Conservation (phyloP, 2,113 vertebrate species). For the Onychorhynchus coronatus region DNA sequence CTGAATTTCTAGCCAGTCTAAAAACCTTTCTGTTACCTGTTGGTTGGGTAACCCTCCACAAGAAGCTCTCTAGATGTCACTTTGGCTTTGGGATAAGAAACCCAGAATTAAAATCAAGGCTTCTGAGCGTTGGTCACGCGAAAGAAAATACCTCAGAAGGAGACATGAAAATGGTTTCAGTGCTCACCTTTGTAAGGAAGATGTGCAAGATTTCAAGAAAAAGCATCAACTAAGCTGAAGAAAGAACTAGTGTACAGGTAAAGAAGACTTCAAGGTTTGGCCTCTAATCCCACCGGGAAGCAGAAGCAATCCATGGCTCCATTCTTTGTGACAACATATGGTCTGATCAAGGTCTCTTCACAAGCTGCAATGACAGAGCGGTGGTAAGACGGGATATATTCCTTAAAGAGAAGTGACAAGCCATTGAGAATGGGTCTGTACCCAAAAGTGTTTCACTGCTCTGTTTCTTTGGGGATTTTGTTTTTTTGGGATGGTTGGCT, state of each 20-base stretch:
- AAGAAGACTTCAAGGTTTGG: slow-evolving; percentile 34
- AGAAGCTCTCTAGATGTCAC: slow-evolving; percentile 56
- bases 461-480: neutral
- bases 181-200: slow-evolving; percentile 12
- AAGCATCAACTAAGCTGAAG: neutral
- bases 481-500: neutral
- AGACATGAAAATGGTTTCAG: slow-evolving; percentile 7
- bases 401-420: slow-evolving; percentile 63
- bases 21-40: slow-evolving; percentile 50
- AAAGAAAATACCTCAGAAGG: slow-evolving; percentile 6
- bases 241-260: slow-evolving; percentile 1
- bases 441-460: slow-evolving; percentile 14
- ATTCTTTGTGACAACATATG: slow-evolving; percentile 25
- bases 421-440: slow-evolving; percentile 41
- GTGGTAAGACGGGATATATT: slow-evolving; percentile 70
- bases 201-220: slow-evolving; percentile 38
- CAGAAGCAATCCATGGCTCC: slow-evolving; percentile 9
- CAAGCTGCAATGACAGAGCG: slow-evolving; percentile 46
- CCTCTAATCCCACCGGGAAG: neutral
- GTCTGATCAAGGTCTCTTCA: slow-evolving; percentile 48
- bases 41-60: slow-evolving; percentile 49
- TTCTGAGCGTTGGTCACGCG: slow-evolving; percentile 5
- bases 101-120: slow-evolving; percentile 41
- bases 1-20: slow-evolving; percentile 69
- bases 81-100: slow-evolving; percentile 58